Evolutionary conservation across 1,140 invertebrate genomes (phyloP), one percentile per base, ranked within the genome.

Genomic region (Paralvinella palmiformis): DNA sequence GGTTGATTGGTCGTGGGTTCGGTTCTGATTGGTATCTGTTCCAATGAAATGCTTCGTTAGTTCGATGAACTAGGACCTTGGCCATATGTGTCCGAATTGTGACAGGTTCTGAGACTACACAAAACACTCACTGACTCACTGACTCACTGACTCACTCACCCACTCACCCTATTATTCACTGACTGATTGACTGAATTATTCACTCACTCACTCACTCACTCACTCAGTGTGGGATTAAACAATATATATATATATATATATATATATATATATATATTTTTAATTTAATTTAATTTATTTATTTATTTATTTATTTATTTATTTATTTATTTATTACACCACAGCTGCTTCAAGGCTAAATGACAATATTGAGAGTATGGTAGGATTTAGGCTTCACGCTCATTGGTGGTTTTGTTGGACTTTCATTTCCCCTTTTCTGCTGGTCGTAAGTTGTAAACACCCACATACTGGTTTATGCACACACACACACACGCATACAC

Each of bases 161-260:
- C 31, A 31, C 52, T 22, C 60, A 36, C 29, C 73, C 84, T 29
- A 72, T 84, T 22, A 76, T 83, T 36, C 80, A 77, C 44, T 83
- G 82, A 70, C 79, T 10, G n/a, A 3, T 24, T 48, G n/a, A 3
- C 44, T 48, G n/a, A 2, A 4, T 48, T 24, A 3, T 24, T 2
- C 44, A 20, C 44, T 48, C 44, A 3, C 2, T 3, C 44, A 20
- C 44, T 2, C 44, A 20, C 10, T 10, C 44, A 3, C 2, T 48
- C 2, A 3, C 44, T 4, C 27, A 48, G 4, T 10, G 4, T 48
- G 27, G 45, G 4, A 48, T 24, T 1, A 24, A 48, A 48, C 4
- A 24, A 0, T 22, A 48, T 6, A 24, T 24, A 24, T 48, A n/a
- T 48, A 7, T 22, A n/a, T 4, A 48, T 24, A 48, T 48, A 4